These are phyloP conservation scores for Apeltes quadracus DNA, from an alignment of 2,113 vertebrate genomes.

Conservation along the genomic window DNA sequence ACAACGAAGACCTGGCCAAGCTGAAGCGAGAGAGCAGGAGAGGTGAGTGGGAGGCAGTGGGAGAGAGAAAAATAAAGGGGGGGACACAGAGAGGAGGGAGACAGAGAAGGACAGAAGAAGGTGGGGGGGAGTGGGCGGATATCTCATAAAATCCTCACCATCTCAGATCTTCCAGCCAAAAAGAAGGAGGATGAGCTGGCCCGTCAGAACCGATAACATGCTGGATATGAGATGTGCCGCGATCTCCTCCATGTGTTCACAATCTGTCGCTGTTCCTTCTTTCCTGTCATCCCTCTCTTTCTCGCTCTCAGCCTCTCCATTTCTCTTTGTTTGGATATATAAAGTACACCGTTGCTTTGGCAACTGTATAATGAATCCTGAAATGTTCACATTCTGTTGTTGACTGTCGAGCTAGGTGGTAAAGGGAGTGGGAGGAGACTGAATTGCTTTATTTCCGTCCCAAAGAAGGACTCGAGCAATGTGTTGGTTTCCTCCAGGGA, in stretches of 20 bases:
- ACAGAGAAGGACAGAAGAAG: constrained; percentile 59
- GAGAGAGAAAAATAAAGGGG: constrained; percentile 47
- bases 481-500: constrained; percentile 60
- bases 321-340: constrained; percentile 62
- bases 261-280: constrained; percentile 51
- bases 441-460: constrained; percentile 62
- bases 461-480: constrained; percentile 60
- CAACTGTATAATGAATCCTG: constrained; percentile 69
- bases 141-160: constrained; percentile 72
- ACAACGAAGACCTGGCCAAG: constrained; percentile 96
- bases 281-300: constrained; percentile 42
- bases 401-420: constrained; percentile 53
- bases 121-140: constrained; percentile 69
- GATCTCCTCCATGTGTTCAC: constrained; percentile 61
- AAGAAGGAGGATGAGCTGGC: constrained; percentile 65
- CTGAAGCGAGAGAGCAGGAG: constrained; percentile 96
- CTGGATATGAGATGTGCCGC: constrained; percentile 61
- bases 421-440: constrained; percentile 63
- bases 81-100: constrained; percentile 49
- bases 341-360: constrained; percentile 77
- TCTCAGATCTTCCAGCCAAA: constrained; percentile 69
- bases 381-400: constrained; percentile 64
- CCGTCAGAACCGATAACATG: constrained; percentile 73
- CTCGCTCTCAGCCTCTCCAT: constrained; percentile 35
- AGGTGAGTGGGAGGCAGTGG: constrained; percentile 88